A percentile compares a stretch with the other conserved stretches of the same genome.
These are phyloP conservation scores for Neria commutata DNA, from an alignment of 2,888 invertebrate genomes.

Conservation along the genomic window DNA sequence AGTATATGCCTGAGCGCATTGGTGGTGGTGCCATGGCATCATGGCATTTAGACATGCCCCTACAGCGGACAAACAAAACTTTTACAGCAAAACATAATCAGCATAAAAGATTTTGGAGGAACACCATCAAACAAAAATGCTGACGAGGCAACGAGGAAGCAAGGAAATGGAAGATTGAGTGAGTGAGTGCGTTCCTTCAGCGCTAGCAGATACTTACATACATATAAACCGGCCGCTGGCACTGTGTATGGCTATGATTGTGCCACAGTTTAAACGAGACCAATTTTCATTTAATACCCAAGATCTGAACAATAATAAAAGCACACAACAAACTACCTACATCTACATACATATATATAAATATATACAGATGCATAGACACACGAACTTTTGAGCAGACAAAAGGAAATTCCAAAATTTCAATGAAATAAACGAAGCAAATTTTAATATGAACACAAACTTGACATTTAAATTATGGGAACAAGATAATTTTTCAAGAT, in stretches of 20 bases:
- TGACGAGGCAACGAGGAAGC: not conserved
- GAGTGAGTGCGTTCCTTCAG: too few species aligned
- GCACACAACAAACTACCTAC: constrained; percentile 2
- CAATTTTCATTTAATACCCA: constrained; percentile 45
- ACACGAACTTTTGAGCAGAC: not conserved
- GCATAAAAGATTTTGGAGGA: not conserved
- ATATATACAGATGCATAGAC: too few species aligned
- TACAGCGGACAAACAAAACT: too few species aligned
- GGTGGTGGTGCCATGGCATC: too few species aligned
- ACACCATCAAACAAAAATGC: not conserved
- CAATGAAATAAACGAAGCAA: constrained; percentile 22
- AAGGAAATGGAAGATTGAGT: too few species aligned
- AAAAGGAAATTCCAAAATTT: constrained; percentile 1
- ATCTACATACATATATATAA: constrained; percentile 4
- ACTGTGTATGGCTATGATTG: not conserved
- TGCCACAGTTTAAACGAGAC: constrained; percentile 24
- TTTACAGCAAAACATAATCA: too few species aligned
- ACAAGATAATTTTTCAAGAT: constrained; percentile 47
- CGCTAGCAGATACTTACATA: not conserved
- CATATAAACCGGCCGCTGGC: not conserved
- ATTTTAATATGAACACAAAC: constrained; percentile 60
- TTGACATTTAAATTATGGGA: constrained; percentile 62
- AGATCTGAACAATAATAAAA: constrained; percentile 18
- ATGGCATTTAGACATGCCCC: too few species aligned
- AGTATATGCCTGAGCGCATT: too few species aligned